Base-by-base conservation (phyloP, 2,888 invertebrate species). In the Fissipunctia ypsillon region DNA sequence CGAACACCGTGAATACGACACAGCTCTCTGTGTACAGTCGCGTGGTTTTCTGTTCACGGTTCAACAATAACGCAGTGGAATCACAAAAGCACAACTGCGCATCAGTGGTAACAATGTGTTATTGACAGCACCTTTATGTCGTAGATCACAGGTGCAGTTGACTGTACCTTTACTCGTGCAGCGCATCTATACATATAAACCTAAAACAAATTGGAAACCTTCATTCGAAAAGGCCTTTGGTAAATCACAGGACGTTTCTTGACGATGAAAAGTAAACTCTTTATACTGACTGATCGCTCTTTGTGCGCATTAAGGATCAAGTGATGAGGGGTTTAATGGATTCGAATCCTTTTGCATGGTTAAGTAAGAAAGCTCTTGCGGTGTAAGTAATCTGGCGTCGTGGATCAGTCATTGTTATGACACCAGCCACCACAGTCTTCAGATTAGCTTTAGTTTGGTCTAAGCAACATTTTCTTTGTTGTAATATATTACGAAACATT, bases 121-220 rank as follows among this genome's bases (percentile, higher is more conserved):
- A 28, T 28, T 54, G 54, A 54, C 9, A 14, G n/a, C n/a, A 3
- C 7, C 28, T 43, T 43, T 28, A 28, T 14, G 4, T 45, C 28
- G 43, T 43, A 25, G 10, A 19, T 25, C 19, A 41, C 35, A 41
- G 25, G 6, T 3, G 19, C 5, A 3, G 4, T 25, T 60, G 25
- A 19, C 41, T 61, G 3, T 9, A 48, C 22, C 19, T 68, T 41
- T n/a, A 35, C 38, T 38, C 22, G 38, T 50, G 54, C 59, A 50
- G 41, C n/a, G 10, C 50, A 38, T 35, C 38, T 2, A 60, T 19
- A 41, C 56, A 41, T 60, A 57, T 7, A 65, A 2, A 70, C 31
- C 48, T 60, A 25, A 71, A 65, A 56, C 65, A 60, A 61, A 73
- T 73, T 73, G 71, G 57, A 70, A 77, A 66, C 35, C 41, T 52